Percentiles rank a stretch among this genome's conserved stretches.
Evolutionary conservation across 2,888 invertebrate genomes (phyloP).

Genomic region (Agrochola litura): DNA sequence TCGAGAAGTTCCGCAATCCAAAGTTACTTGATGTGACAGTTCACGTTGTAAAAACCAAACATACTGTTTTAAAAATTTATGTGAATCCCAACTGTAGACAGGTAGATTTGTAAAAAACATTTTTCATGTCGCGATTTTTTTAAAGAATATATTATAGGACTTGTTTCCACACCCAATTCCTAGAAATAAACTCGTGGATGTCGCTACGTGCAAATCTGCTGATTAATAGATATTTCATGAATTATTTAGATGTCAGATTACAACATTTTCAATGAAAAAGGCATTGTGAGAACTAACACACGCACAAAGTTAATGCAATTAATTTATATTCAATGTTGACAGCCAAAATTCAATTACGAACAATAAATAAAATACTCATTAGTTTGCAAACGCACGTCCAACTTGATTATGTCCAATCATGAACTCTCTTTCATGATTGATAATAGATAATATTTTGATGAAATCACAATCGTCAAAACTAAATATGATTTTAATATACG

Average conservation of each 20-base stretch:
- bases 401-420: slow-evolving; percentile 31
- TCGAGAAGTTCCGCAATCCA: slow-evolving; percentile 47
- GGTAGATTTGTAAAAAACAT: slow-evolving; percentile 1
- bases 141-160: slow-evolving; percentile 20
- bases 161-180: slow-evolving; percentile 31
- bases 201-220: slow-evolving; percentile 12
- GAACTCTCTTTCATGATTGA: slow-evolving; percentile 28
- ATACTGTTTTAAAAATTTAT: slow-evolving; percentile 4
- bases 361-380: slow-evolving; percentile 35
- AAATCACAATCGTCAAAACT: slow-evolving; percentile 34
- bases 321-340: slow-evolving; percentile 44
- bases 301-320: slow-evolving; percentile 21
- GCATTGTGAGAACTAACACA: slow-evolving; percentile 1
- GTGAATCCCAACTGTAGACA: background rate
- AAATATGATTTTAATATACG: slow-evolving; percentile 23
- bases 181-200: background rate
- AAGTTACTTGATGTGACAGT: slow-evolving; percentile 39
- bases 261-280: slow-evolving; percentile 12
- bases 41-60: background rate
- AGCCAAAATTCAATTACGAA: slow-evolving; percentile 28
- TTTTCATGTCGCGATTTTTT: background rate
- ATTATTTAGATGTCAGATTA: slow-evolving; percentile 4
- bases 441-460: slow-evolving; percentile 19
- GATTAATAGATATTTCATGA: slow-evolving; percentile 16
- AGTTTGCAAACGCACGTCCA: slow-evolving; percentile 19